Evolutionary conservation across 2,113 vertebrate species (phyloP).

Genomic region (Cyprinodon variegatus): DNA sequence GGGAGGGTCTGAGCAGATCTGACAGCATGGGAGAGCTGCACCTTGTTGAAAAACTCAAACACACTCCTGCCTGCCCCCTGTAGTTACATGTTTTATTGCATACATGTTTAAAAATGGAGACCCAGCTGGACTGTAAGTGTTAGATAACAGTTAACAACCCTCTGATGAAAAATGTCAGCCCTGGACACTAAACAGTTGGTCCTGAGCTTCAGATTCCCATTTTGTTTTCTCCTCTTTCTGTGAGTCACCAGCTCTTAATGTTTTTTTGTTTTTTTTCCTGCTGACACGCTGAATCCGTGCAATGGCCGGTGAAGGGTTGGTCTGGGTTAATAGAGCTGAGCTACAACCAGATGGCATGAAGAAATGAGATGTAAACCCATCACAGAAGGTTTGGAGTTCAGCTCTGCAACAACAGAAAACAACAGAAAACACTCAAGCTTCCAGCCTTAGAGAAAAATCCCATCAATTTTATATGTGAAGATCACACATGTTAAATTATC

Average conservation of each 20-base stretch:
- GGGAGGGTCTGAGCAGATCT: conserved; percentile 24
- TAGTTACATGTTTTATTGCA: background rate
- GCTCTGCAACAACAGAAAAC: background rate
- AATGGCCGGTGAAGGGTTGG: conserved; percentile 35
- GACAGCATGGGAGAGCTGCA: conserved; percentile 34
- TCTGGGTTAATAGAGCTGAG: conserved; percentile 48
- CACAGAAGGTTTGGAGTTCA: background rate
- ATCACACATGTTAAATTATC: no score
- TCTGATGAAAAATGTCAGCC: background rate
- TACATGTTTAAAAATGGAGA: background rate
- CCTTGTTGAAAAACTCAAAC: conserved; percentile 26
- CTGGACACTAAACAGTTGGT: conserved; percentile 6
- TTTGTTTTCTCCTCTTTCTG: background rate
- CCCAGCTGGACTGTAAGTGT: background rate
- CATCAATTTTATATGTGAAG: no score
- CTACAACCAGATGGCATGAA: conserved; percentile 16
- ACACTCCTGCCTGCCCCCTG: background rate
- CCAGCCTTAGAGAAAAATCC: no score
- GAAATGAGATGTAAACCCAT: background rate
- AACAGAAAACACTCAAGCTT: background rate
- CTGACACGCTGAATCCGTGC: conserved; percentile 27
- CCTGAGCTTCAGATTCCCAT: conserved; percentile 18
- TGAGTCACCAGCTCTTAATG: conserved; percentile 24
- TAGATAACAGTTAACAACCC: background rate
- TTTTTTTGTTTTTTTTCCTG: background rate